A percentile compares a stretch with the other conserved stretches of the same genome.
These are phyloP conservation scores for Archaeoteleia sp. DNA, from an alignment of 2,888 invertebrate genomes.

Conservation along the genomic window DNA sequence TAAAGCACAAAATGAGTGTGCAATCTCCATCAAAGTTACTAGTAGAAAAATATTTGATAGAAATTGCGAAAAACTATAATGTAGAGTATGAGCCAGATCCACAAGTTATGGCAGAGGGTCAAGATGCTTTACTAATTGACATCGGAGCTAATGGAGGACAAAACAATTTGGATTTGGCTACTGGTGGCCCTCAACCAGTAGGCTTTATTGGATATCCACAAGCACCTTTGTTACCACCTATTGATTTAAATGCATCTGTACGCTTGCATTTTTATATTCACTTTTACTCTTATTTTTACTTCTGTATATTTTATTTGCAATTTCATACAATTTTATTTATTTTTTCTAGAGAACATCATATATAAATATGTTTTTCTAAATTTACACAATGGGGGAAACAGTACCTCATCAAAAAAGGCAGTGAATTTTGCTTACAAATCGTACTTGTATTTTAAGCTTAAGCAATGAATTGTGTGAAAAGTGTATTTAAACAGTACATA, in stretches of 20 bases:
- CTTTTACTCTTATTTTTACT: too few relatives aligned
- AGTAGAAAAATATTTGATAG: slow-evolving; percentile 95
- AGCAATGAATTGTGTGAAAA: too few relatives aligned
- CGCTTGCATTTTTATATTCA: too few relatives aligned
- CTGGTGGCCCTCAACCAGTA: slow-evolving; percentile 79
- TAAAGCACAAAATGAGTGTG: slow-evolving; percentile 94
- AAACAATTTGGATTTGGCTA: slow-evolving; percentile 79
- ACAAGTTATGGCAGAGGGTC: slow-evolving; percentile 88
- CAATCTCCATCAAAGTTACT: slow-evolving; percentile 96
- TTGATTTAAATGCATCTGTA: slow-evolving; percentile 67
- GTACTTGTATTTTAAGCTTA: too few relatives aligned
- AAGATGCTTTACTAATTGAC: slow-evolving; percentile 70
- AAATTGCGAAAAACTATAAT: slow-evolving; percentile 97
- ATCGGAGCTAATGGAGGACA: slow-evolving; percentile 64
- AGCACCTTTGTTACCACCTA: slow-evolving; percentile 80
- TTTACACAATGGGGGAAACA: too few relatives aligned
- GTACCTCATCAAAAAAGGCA: too few relatives aligned
- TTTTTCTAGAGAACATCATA: too few relatives aligned
- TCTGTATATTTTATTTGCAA: too few relatives aligned
- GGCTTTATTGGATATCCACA: slow-evolving; percentile 90
- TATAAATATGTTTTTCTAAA: too few relatives aligned
- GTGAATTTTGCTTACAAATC: too few relatives aligned
- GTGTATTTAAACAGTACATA: too few relatives aligned
- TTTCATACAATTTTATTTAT: too few relatives aligned
- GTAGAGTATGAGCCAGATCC: slow-evolving; percentile 97